Conservation (phyloP, 2,888 invertebrate species). For the Nycteola revayana region DNA sequence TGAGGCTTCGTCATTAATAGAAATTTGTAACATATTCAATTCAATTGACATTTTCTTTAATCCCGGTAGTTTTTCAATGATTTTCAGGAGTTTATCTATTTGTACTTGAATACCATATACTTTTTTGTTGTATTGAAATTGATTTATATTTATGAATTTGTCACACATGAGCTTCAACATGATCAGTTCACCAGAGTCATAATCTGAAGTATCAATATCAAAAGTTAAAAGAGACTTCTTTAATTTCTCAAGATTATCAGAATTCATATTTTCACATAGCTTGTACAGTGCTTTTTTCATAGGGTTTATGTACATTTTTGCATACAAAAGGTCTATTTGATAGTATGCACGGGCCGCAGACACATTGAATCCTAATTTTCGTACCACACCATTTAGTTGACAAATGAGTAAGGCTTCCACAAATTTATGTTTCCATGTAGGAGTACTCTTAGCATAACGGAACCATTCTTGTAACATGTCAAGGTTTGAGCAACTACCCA, state of each 20-base stretch:
- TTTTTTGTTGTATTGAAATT: slow-evolving; percentile 32
- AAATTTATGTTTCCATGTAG: slow-evolving; percentile 65
- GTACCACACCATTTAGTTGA: slow-evolving; percentile 56
- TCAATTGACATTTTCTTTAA: slow-evolving; percentile 44
- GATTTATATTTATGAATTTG: slow-evolving; percentile 53
- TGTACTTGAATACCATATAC: slow-evolving; percentile 32
- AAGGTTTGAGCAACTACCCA: slow-evolving; percentile 39
- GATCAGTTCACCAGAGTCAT: slow-evolving; percentile 60
- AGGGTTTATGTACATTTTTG: slow-evolving; percentile 52
- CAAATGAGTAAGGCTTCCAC: slow-evolving; percentile 68
- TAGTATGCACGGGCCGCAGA: slow-evolving; percentile 48
- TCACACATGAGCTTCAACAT: slow-evolving; percentile 63
- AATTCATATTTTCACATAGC: slow-evolving; percentile 61
- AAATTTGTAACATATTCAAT: slow-evolving; percentile 46
- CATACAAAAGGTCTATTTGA: slow-evolving; percentile 43
- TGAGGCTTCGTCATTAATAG: slow-evolving; percentile 31
- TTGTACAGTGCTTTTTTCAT: slow-evolving; percentile 63
- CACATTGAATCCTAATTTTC: slow-evolving; percentile 61
- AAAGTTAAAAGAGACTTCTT: slow-evolving; percentile 56
- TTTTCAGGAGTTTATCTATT: slow-evolving; percentile 48
- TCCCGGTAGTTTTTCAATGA: slow-evolving; percentile 52
- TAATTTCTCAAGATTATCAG: slow-evolving; percentile 48
- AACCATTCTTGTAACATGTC: slow-evolving; percentile 68
- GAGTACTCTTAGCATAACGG: slow-evolving; percentile 45
- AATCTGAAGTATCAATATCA: slow-evolving; percentile 50